Evolutionary conservation across 2,113 vertebrate species (phyloP).

Genomic region (Coturnix japonica): DNA sequence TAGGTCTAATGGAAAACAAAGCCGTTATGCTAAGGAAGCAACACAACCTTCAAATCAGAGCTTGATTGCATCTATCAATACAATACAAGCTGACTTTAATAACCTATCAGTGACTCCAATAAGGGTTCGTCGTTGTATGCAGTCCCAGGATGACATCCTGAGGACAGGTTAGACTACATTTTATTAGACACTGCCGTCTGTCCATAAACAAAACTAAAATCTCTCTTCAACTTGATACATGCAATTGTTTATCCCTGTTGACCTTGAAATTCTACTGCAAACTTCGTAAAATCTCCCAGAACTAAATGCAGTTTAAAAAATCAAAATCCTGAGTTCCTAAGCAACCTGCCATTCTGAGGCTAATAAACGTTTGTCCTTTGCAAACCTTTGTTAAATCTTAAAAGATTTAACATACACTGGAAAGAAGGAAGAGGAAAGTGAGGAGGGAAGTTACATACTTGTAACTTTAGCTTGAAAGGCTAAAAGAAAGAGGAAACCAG

Average conservation of each 20-base stretch:
- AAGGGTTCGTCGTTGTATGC: background rate
- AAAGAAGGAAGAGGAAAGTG: background rate
- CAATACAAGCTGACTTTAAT: background rate
- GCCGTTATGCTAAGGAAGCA: background rate
- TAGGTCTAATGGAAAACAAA: background rate
- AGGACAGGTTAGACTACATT: background rate
- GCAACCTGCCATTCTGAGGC: background rate
- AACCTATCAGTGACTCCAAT: background rate
- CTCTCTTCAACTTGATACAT: background rate
- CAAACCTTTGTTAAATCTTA: background rate
- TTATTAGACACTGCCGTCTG: background rate
- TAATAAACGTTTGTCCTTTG: background rate
- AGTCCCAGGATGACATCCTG: background rate
- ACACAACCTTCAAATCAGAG: background rate
- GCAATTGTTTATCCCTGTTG: background rate
- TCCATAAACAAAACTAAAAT: background rate
- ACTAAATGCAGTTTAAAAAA: background rate
- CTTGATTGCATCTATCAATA: background rate
- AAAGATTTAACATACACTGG: background rate
- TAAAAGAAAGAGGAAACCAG: too few relatives aligned
- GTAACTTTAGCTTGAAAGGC: background rate
- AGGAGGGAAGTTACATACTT: background rate
- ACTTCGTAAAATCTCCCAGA: background rate
- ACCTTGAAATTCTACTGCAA: background rate
- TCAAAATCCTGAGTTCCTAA: background rate